A percentile compares a stretch with the other conserved stretches of the same genome.
Conservation (phyloP, 2,888 invertebrate species). For the Lepidocyrtinus sp. region DNA sequence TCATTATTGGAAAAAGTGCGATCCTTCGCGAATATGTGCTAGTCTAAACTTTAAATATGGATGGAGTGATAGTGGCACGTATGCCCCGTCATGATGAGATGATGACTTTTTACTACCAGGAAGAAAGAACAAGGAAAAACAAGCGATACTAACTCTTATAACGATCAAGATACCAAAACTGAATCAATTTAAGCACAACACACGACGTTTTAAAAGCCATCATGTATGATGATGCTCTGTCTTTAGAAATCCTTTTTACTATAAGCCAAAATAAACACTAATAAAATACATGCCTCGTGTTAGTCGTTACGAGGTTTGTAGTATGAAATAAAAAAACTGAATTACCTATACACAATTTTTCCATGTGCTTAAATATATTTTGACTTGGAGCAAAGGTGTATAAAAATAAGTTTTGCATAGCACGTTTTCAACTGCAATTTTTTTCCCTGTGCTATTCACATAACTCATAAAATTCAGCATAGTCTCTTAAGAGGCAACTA, state of each 20-base stretch:
- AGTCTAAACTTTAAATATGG: conserved; percentile 2
- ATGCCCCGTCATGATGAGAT: conserved; percentile 10
- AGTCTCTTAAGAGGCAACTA: too few relatives aligned
- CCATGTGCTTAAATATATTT: neutral
- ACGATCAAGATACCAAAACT: conserved; percentile 27
- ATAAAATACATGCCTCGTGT: too few relatives aligned
- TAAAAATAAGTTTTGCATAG: too few relatives aligned
- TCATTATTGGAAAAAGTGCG: neutral
- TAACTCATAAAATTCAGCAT: too few relatives aligned
- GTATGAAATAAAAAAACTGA: neutral
- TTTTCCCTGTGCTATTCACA: too few relatives aligned
- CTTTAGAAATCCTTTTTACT: neutral
- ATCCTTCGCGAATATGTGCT: neutral
- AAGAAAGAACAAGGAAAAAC: conserved; percentile 57
- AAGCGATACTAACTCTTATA: conserved; percentile 18
- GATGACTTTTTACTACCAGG: conserved; percentile 36
- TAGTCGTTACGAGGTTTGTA: neutral
- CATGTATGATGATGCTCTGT: too few relatives aligned
- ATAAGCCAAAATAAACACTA: too few relatives aligned
- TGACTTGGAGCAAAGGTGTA: too few relatives aligned
- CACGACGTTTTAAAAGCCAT: neutral
- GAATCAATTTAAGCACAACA: conserved; percentile 27
- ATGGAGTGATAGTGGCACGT: neutral
- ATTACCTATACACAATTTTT: neutral
- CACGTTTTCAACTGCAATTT: too few relatives aligned